Evolutionary conservation across 2,888 invertebrate species (phyloP).

Genomic region (Volucella bombylans): DNA sequence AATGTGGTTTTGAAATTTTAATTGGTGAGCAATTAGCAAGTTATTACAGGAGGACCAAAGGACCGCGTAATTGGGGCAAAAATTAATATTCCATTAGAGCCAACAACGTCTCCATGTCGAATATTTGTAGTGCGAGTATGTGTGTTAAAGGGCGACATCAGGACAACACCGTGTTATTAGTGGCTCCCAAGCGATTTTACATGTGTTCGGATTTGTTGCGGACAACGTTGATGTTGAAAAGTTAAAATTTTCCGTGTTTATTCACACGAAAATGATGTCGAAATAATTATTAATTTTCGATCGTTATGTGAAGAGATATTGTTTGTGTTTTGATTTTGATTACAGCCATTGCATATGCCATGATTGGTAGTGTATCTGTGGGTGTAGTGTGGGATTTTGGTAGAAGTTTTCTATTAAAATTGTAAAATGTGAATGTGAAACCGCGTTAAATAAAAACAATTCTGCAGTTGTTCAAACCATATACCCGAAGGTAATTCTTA

Average conservation of each 20-base stretch:
- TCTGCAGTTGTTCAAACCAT: no score
- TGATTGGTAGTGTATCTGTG: background rate
- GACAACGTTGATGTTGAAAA: slow-evolving; percentile 20
- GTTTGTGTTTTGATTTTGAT: slow-evolving; percentile 10
- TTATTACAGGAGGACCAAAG: slow-evolving; percentile 1
- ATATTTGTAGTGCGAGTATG: no score
- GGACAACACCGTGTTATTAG: background rate
- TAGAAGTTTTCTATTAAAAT: no score
- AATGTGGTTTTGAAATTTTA: slow-evolving; percentile 33
- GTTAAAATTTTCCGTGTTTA: slow-evolving; percentile 25
- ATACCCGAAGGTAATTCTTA: no score
- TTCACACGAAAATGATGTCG: slow-evolving; percentile 18
- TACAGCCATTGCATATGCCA: background rate
- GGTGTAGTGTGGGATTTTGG: no score
- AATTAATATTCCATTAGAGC: slow-evolving; percentile 31
- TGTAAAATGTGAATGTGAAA: no score
- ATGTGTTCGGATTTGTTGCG: slow-evolving; percentile 34
- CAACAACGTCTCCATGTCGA: background rate
- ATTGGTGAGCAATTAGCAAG: slow-evolving; percentile 43
- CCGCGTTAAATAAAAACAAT: no score
- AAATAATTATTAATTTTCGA: slow-evolving; percentile 41
- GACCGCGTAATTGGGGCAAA: background rate
- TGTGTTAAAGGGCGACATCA: no score
- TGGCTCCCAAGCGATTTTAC: slow-evolving; percentile 23
- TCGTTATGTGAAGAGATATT: slow-evolving; percentile 25